Conservation (phyloP, 2,797 vertebrate species). For the Crocodylus rhombifer region DNA sequence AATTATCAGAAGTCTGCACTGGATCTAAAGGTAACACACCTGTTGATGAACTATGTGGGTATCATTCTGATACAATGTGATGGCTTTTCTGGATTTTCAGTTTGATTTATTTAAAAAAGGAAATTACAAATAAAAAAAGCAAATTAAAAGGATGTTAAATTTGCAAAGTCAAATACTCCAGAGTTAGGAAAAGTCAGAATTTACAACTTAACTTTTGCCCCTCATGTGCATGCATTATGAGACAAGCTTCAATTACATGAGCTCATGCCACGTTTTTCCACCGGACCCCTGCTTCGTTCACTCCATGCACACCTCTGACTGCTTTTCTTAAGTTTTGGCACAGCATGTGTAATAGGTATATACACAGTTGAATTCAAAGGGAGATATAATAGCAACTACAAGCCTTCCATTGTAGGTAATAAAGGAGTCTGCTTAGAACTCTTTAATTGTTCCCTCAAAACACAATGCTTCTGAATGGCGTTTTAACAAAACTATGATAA, state of each 20-base stretch:
- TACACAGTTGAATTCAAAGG: not conserved
- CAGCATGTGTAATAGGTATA: not conserved
- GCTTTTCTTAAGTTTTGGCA: not conserved
- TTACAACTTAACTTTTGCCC: not conserved
- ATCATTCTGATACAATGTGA: too few species aligned
- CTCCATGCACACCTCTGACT: not conserved
- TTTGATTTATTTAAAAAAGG: not conserved
- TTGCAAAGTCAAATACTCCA: not conserved
- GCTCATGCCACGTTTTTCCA: not conserved
- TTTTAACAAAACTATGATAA: not conserved
- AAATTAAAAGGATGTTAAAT: not conserved
- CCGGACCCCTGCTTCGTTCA: fast-evolving
- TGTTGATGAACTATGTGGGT: too few species aligned
- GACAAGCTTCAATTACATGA: not conserved
- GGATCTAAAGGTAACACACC: too few species aligned
- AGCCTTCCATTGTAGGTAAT: not conserved
- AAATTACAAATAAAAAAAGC: not conserved
- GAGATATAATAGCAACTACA: not conserved
- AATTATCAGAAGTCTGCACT: too few species aligned
- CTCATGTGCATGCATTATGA: not conserved
- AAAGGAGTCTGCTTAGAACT: not conserved
- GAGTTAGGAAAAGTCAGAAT: not conserved
- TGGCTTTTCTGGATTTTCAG: too few species aligned
- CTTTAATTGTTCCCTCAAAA: conserved; percentile 1
- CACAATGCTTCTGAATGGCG: not conserved